phyloP scores from a whole-genome alignment of 2,113 vertebrate genomes.

The Talpa occidentalis region DNA sequence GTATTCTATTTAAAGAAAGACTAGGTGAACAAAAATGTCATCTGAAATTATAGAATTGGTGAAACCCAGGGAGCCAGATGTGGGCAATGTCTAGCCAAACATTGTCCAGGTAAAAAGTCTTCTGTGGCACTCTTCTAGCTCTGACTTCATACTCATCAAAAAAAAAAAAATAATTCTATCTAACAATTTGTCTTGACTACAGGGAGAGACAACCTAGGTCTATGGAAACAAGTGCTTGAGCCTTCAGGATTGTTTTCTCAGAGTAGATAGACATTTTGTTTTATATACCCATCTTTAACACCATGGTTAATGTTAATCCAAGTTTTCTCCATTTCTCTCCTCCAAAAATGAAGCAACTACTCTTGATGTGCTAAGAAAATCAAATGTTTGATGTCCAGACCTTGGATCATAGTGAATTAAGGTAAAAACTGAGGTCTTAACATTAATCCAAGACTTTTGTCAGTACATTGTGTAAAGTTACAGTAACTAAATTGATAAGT shows the following conservation, averaged over 20 bases:
- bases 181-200: neutral
- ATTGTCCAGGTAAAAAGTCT: neutral
- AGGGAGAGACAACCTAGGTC: neutral
- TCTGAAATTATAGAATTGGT: neutral
- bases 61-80: neutral
- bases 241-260: neutral
- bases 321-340: neutral
- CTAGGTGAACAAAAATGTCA: neutral
- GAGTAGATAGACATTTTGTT: neutral
- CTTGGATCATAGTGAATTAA: neutral
- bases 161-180: neutral
- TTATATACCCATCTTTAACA: neutral
- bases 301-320: neutral
- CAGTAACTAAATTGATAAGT: neutral
- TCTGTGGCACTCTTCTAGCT: neutral
- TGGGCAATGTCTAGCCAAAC: neutral
- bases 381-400: neutral
- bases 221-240: neutral
- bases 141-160: neutral
- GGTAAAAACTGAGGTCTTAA: neutral
- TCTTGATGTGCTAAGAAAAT: neutral
- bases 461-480: neutral
- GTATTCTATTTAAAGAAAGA: neutral
- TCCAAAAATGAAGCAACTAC: neutral
- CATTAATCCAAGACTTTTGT: neutral